Base-by-base conservation (phyloP, 1,140 invertebrate genomes). In the Neodiprion lecontei region DNA sequence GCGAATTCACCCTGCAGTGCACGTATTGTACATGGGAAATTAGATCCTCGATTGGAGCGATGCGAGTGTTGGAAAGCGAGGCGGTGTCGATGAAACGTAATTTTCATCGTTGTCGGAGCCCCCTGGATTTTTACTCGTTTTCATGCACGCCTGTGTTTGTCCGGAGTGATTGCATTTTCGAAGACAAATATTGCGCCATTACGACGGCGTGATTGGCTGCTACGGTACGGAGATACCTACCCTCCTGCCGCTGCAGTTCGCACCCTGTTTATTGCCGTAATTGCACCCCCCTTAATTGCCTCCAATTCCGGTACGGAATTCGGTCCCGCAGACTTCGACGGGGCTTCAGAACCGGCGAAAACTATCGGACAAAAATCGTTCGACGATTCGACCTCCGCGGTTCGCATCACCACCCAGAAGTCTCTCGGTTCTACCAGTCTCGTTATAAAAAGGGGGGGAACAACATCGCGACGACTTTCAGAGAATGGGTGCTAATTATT, bases 91-190 rank as follows among this genome's bases (percentile, higher is more conserved):
- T 75, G 75, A 80, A 80, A 81, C 78, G 79, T 78, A 82, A 82
- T 82, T 82, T 80, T 82, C 79, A 82, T 82, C 67, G 21, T 14
- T 69, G 21, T 17, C 7, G 61, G 7, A 40, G 47, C 3, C 47
- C 17, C 66, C 48, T 3, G 12, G 7, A 23, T 17, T 21, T 7
- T 47, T 69, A 69, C 40, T 23, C 40, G 67, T 11, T 23, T 69
- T 23, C 67, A 23, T 23, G 17, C 61, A 65, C 61, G 40, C 23
- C 69, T 10, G 77, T 82, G 80, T 80, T 82, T 82, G 76, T 72
- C 53, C 49, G 72, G 74, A 74, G 67, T 82, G 78, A 80, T 82
- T 82, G 81, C 81, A 75, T 82, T 80, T 78, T 78, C 78, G 69
- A 72, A 72, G 78, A 75, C 75, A 82, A 82, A 82, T 80, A 79